Evolutionary conservation across 2,113 vertebrate genomes (phyloP).

Genomic region (Tamias sibiricus): DNA sequence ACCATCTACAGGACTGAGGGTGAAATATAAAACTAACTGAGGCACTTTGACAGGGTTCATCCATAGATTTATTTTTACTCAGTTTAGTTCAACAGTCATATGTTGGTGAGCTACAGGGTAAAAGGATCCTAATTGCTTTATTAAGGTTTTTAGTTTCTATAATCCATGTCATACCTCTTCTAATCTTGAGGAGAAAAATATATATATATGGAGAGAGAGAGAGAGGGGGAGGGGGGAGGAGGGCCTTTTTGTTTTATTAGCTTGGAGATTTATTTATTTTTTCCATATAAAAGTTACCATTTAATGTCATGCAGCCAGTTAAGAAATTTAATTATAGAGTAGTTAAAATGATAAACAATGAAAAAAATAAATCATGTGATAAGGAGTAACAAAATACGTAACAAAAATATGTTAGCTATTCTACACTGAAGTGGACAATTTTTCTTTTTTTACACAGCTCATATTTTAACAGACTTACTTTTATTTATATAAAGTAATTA

Average conservation of each 20-base stretch:
- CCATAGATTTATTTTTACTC: neutral
- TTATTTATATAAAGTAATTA: slow-evolving; percentile 44
- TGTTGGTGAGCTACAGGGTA: neutral
- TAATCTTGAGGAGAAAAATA: slow-evolving; percentile 1
- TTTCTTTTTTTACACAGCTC: neutral
- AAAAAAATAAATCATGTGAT: neutral
- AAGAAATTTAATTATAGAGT: slow-evolving; percentile 28
- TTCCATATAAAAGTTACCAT: slow-evolving; percentile 20
- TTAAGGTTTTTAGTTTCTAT: neutral
- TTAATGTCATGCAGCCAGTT: slow-evolving; percentile 33
- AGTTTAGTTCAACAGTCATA: neutral
- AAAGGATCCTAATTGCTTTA: neutral
- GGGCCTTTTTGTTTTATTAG: neutral
- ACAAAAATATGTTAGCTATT: slow-evolving; percentile 32
- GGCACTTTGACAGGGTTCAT: neutral
- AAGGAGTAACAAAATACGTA: neutral
- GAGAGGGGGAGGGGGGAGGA: too few species aligned
- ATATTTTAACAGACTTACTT: neutral
- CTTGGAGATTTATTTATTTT: neutral
- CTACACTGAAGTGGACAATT: neutral
- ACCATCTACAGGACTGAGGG: neutral
- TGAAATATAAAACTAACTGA: neutral
- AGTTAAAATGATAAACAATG: slow-evolving; percentile 18
- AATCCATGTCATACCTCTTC: neutral
- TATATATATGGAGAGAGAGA: too few species aligned